These are phyloP conservation scores for Petromus typicus DNA, from an alignment of 2,113 vertebrate genomes.

Conservation along the genomic window DNA sequence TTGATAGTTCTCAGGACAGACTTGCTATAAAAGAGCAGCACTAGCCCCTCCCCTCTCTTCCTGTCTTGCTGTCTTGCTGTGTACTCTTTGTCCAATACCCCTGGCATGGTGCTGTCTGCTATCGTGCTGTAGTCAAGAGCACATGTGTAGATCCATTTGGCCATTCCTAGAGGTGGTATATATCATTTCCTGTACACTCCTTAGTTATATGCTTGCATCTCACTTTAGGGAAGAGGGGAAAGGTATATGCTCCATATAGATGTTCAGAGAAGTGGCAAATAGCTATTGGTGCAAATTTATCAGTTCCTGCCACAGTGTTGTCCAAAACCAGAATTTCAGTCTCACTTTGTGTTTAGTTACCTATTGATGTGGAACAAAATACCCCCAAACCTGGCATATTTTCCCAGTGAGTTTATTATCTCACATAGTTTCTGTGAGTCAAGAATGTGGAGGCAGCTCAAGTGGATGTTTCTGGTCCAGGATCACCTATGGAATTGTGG, in stretches of 20 bases:
- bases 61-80: not conserved
- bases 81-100: not conserved
- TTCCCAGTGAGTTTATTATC: not conserved
- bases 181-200: not conserved
- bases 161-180: not conserved
- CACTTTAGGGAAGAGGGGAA: not conserved
- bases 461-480: not conserved
- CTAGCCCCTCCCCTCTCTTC: not conserved
- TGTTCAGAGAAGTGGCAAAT: not conserved
- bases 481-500: not conserved
- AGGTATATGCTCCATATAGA: not conserved
- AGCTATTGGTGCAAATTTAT: not conserved
- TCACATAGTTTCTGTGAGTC: not conserved
- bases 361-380: not conserved
- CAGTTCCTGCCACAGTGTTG: not conserved
- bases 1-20: not conserved
- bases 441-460: not conserved
- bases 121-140: not conserved
- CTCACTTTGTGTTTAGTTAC: not conserved
- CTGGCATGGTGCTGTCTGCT: not conserved
- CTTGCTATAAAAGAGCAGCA: not conserved
- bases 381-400: not conserved
- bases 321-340: not conserved
- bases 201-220: not conserved
- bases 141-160: no score